Evolutionary conservation across 2,113 vertebrate genomes (phyloP), one percentile per base, ranked within the genome.

Genomic region (Pipa parva): DNA sequence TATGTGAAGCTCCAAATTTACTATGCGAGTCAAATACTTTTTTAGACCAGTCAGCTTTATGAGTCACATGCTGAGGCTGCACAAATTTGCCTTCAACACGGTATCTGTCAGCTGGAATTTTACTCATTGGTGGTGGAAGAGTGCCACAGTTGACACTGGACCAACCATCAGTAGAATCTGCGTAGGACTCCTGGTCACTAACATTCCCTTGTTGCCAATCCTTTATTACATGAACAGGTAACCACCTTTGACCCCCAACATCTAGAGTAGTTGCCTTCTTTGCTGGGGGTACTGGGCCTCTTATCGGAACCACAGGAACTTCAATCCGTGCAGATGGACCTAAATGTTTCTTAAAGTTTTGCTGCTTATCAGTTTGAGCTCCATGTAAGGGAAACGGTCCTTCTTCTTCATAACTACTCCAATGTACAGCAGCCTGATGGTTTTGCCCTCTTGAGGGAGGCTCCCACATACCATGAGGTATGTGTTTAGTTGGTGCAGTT

Each of bases 121-220:
- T 99, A 73, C 21, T 98, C 97, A 99, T 99, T 26, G 97, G 97
- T 0, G 97, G 97, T 1, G 97, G 97, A 65, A 99, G 90, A 1
- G 96, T 98, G 69, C 95, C 92, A 33, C 95, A 98, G 83, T 99
- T 99, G 1, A 95, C 82, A 1, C 95, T 97, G 0, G 97, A 99
- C 95, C 95, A 95, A 25, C 97, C 97, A 0, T 99, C 97, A 0
- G 97, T 99, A 42, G 97, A 99, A 77, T 99, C 97, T 0, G 95
- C 94, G 70, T 95, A 97, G 0, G 97, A 99, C 81, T 99, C 97
- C 84, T 98, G 97, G 77, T 99, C 97, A 0, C 97, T 99, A 68
- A 86, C 83, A 24, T 74, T 78, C 1, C 91, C 93, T 0, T 92
- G 91, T 63, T 90, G 92, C 95, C 97, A 95, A 55, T 97, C 95